Evolutionary conservation across 2,113 vertebrate genomes (phyloP), one percentile per base, ranked within the genome.

Genomic region (Ascaphus truei): DNA sequence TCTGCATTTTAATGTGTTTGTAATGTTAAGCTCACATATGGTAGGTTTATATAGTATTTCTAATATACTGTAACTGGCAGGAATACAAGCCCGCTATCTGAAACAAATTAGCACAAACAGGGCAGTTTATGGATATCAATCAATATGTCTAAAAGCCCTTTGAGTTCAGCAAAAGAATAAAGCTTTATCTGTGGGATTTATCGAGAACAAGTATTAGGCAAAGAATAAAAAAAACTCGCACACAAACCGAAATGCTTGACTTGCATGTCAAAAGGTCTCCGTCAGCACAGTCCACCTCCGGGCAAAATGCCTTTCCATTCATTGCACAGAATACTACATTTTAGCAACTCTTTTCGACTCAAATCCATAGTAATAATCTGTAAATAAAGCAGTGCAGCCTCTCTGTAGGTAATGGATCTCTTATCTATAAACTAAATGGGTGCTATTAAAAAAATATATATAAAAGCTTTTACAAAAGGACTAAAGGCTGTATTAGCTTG

Each of bases 131-230:
- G 23, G 7, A 20, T 26, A 33, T 30, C 62, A 43, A 55, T 55
- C 41, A 18, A 41, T n/a, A n/a, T n/a, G n/a, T 22, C 31, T 55
- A 55, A 64, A 43, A n/a, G 52, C 50, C 50, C 33, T 50, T 41
- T 36, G 50, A 55, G 62, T 66, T 66, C 62, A 55, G 6, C 50
- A 37, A 15, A n/a, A 43, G 48, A 66, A 66, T 39, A 55, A 59
- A n/a, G 43, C 33, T 61, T 41, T 30, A 36, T 52, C 45, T 3
- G 11, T 7, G 56, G 67, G 56, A 61, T 69, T 69, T 60, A 60
- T 39, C 30, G 45, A 51, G 25, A 27, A 37, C 66, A 27, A 50
- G 39, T 43, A 55, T 29, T 36, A 66, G 55, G 62, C 9, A 20
- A 7, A 22, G 43, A 47, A 47, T 47, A 20, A 31, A 41, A 45